phyloP scores from a whole-genome alignment of 2,888 invertebrate species.

The Toxonevra muliebris region DNA sequence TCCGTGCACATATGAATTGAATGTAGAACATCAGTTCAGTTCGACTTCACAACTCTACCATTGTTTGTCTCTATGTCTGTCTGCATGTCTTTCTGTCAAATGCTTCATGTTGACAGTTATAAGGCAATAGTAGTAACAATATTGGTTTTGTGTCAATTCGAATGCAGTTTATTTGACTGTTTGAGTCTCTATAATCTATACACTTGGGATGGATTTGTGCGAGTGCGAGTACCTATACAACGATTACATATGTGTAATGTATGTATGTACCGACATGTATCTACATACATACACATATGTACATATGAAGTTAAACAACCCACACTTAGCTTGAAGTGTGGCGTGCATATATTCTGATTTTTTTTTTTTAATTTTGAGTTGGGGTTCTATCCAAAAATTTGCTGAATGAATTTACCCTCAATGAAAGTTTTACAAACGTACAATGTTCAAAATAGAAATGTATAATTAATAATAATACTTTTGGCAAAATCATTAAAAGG shows the following conservation, averaged over 20 bases:
- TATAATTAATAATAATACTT: too few species aligned
- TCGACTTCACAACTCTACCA: too few species aligned
- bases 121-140: slow-evolving; percentile 33
- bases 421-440: too few species aligned
- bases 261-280: background rate
- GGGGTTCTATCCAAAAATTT: too few species aligned
- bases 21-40: too few species aligned
- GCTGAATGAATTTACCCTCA: too few species aligned
- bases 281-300: slow-evolving; percentile 2
- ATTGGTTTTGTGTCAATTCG: slow-evolving; percentile 36
- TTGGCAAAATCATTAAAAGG: too few species aligned
- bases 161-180: slow-evolving; percentile 30
- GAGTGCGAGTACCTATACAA: slow-evolving; percentile 2
- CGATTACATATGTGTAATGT: slow-evolving; percentile 1
- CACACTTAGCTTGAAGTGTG: slow-evolving; percentile 33
- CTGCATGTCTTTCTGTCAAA: background rate
- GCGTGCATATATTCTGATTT: too few species aligned
- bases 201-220: slow-evolving; percentile 8
- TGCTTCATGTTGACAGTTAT: slow-evolving; percentile 30
- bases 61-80: background rate
- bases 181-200: slow-evolving; percentile 8
- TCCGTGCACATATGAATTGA: too few species aligned
- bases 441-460: too few species aligned
- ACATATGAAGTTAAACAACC: slow-evolving; percentile 32
- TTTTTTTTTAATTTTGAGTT: too few species aligned